Evolutionary conservation across 2,888 invertebrate genomes (phyloP).

Genomic region (Allacma fusca): DNA sequence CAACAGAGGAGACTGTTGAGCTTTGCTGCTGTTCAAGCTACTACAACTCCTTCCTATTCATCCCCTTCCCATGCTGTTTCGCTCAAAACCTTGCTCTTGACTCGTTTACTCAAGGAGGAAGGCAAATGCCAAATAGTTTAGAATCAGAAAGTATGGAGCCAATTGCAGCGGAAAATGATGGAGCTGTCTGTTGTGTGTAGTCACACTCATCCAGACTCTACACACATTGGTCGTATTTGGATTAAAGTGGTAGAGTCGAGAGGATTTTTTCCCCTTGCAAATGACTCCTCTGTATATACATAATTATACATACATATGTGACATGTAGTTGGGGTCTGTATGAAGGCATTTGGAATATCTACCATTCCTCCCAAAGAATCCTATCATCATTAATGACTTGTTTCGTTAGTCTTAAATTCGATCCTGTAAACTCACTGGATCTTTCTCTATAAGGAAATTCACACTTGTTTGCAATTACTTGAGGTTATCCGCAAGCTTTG

Average conservation of each 20-base stretch:
- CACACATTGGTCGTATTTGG: too few species aligned
- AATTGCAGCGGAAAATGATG: not conserved
- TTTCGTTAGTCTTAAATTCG: conserved; percentile 18
- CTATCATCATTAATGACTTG: conserved; percentile 37
- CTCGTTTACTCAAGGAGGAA: not conserved
- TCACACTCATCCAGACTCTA: too few species aligned
- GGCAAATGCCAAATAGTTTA: not conserved
- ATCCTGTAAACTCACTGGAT: too few species aligned
- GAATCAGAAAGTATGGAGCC: not conserved
- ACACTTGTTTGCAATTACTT: too few species aligned
- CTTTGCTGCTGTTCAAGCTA: not conserved
- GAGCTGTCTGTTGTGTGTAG: not conserved
- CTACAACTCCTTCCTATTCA: not conserved
- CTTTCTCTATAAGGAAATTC: too few species aligned
- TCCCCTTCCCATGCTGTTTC: not conserved
- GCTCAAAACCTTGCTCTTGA: not conserved
- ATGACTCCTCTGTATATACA: too few species aligned
- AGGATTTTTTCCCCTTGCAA: too few species aligned
- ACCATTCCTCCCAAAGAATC: conserved; percentile 26
- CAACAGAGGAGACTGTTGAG: not conserved
- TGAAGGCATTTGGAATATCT: too few species aligned
- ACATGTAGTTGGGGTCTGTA: too few species aligned
- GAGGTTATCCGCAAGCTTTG: too few species aligned
- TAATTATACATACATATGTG: too few species aligned
- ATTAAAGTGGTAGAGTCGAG: too few species aligned